These are phyloP conservation scores for Hololepta plana DNA, from an alignment of 2,888 invertebrate genomes.

Conservation along the genomic window DNA sequence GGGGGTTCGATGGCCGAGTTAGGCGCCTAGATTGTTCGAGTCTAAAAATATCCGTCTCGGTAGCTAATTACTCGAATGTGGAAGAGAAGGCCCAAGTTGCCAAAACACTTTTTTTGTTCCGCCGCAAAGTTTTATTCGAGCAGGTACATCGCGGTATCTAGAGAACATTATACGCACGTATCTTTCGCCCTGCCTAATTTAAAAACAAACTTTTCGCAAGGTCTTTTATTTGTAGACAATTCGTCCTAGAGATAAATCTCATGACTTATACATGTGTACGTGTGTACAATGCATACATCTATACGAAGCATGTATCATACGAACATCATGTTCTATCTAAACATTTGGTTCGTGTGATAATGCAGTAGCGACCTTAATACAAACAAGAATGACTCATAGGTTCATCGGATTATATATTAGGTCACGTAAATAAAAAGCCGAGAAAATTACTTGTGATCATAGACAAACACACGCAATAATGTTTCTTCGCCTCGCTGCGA, in stretches of 20 bases:
- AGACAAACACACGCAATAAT: conserved; percentile 8
- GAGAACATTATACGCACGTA: too few relatives aligned
- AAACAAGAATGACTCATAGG: conserved; percentile 8
- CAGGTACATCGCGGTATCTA: conserved; percentile 12
- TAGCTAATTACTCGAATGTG: conserved; percentile 26
- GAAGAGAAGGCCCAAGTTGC: conserved; percentile 24
- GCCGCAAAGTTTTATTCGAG: conserved; percentile 13
- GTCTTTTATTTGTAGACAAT: conserved; percentile 6
- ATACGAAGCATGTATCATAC: too few relatives aligned
- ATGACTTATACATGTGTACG: too few relatives aligned
- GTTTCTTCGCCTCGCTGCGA: too few relatives aligned
- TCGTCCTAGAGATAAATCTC: too few relatives aligned
- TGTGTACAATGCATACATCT: too few relatives aligned
- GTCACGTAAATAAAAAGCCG: too few relatives aligned
- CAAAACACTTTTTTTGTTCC: conserved; percentile 19
- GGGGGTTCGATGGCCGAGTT: conserved; percentile 27
- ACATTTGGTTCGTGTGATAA: too few relatives aligned
- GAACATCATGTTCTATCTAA: too few relatives aligned
- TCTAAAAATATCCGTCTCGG: conserved; percentile 27
- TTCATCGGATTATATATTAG: conserved; percentile 10
- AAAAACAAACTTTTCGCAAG: conserved; percentile 1
- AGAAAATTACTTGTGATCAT: conserved; percentile 8
- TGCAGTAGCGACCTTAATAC: conserved; percentile 7
- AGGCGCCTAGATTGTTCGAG: conserved; percentile 27
- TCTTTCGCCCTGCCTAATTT: too few relatives aligned